Base-by-base conservation (phyloP, 2,888 invertebrate species). In the Teleiodes luculella region DNA sequence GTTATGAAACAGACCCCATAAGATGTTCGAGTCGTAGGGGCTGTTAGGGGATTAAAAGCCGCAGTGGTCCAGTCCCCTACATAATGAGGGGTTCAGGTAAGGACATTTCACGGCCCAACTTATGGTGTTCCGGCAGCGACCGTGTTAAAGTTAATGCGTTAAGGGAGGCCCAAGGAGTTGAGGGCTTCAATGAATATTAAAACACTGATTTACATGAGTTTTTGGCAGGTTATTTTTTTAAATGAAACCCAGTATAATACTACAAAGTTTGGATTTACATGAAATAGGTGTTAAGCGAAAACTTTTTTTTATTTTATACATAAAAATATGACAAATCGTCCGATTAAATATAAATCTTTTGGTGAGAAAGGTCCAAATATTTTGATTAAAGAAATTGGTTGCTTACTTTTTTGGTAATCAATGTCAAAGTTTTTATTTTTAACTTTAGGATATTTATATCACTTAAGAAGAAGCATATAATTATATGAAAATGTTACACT, bases 61-160 rank as follows among this genome's bases (percentile, higher is more conserved):
- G 5, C 61, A 61, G 67, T 58, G n/a, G 16, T 18, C 18, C 18
- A 3, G 73, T 68, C 71, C 67, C 59, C 68, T 70, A 66, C 70
- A 71, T 78, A 77, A 76, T 73, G 70, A 74, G 70, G 78, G 77
- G 66, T 68, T 67, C 61, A 66, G 64, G 61, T 69, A 18, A 18
- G 0, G n/a, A 43, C 18, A 24, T 43, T 43, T 20, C 43, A 43
- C 24, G 46, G 13, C 35, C 20, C 20, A 18, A 13, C 31, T 48
- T 20, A 35, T n/a, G 14, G 41, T 39, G 20, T 35, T 20, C 35
- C 20, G 18, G 14, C 28, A 3, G 18, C 7, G 37, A 18, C 10
- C 20, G 64, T 68, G 78, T 80, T 78, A 78, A 78, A 70, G 77
- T 80, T 78, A 74, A 80, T 74, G 74, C 70, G 63, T 69, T 62